Base-by-base conservation (phyloP, 1,140 invertebrate genomes). In the Scylla paramamosain region DNA sequence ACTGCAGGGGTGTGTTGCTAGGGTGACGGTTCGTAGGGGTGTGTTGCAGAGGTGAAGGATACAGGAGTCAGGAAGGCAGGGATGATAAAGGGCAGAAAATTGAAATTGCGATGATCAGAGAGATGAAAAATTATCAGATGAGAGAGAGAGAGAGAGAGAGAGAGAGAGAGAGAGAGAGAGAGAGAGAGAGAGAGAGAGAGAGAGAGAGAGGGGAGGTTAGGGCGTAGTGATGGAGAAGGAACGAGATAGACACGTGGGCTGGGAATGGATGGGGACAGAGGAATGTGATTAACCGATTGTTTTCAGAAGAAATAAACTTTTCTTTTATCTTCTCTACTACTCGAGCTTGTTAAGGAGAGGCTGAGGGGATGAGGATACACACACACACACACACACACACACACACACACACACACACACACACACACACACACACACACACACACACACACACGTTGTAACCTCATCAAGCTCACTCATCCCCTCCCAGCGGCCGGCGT, bases 391-490 rank as follows among this genome's bases (percentile, higher is more conserved):
- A 59, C 52, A 59, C 52, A 59, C 52, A 59, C 52, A 59, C 52
- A 59, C 52, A 59, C 67, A 77, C 67, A 77, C 67, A 77, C 67
- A 77, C 67, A 77, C 67, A 77, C 67, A 77, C 87, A 89, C 87
- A 89, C 87, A 89, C 45, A 89, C 87, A 89, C 39, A 89, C 87
- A 89, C 87, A 89, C 87, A 89, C 87, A 89, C 87, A 89, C 87
- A 89, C 46, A 91, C 89, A 91, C 89, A 91, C 89, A 91, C 89
- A 91, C 89, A 91, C 89, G 52, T 46, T 31, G 45, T 89, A 89
- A 89, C 87, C 48, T 46, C 39, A 32, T 89, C 87, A 89, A 20
- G 87, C 0, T 46, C n/a, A 10, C 39, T 28, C 28, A 59, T 29
- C 46, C 6, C n/a, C 10, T 48, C 16, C 87, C 12, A 52, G 89